Conservation (phyloP, 92 coral and sea anemone species). For the Phenganax subtilis region DNA sequence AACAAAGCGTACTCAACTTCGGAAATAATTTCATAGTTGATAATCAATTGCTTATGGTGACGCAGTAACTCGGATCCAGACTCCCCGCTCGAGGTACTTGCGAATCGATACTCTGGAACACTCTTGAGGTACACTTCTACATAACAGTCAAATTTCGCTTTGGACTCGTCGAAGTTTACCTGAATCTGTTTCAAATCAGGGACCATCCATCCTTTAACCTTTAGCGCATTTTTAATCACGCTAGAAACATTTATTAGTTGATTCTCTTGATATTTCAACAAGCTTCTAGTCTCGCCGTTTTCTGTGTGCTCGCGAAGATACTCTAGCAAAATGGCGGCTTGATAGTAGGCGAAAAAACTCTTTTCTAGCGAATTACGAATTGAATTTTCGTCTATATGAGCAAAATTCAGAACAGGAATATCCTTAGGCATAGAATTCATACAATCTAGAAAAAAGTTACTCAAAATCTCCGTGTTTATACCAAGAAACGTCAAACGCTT, state of each 20-base stretch:
- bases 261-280: neutral
- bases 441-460: neutral
- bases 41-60: neutral
- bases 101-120: neutral
- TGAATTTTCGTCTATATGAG: neutral
- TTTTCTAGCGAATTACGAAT: neutral
- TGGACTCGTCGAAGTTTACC: neutral
- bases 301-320: neutral
- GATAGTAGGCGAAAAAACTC: neutral
- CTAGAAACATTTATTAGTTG: neutral
- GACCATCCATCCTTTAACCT: neutral
- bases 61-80: neutral
- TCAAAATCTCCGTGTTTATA: neutral
- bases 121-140: neutral
- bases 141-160: neutral
- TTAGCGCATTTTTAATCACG: constrained; percentile 7
- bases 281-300: neutral
- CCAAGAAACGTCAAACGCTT: neutral
- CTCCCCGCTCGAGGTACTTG: neutral
- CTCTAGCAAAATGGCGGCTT: neutral
- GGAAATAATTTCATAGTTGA: constrained; percentile 13
- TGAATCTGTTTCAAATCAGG: neutral
- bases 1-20: constrained; percentile 1
- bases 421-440: constrained; percentile 1
- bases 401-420: neutral